Evolutionary conservation across 2,113 vertebrate genomes (phyloP), one percentile per base, ranked within the genome.

Genomic region (Melanerpes formicivorus): DNA sequence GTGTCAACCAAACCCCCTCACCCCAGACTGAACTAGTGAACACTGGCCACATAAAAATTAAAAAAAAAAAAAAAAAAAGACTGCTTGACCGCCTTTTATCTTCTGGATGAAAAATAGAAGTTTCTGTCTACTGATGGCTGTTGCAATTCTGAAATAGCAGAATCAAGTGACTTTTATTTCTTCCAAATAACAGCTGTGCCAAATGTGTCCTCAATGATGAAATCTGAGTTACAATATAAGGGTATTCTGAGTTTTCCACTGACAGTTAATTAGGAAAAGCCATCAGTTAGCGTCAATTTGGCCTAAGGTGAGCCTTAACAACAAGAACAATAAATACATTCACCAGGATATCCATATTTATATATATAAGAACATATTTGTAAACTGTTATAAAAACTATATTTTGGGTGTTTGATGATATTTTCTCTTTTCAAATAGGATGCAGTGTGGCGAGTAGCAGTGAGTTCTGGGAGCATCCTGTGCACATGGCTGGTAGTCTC

Each of bases 31-130:
- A 92, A 72, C 73, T 90, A 56, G 65, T 80, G 87, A 90, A 88
- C 74, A 37, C 44, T 83, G 78, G 56, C 37, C 77, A 64, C 64
- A 74, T 69, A 48, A 71, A 87, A 94, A 26, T 21, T 66, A 87
- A 94, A 55, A 23, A 23, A 50, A 52, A 52, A 23, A 52, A 46
- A 52, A 52, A 52, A 25, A 88, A 86, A 83, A 42, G 48, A 11
- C 29, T 91, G 19, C 29, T 85, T 92, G 72, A 89, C 94, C 93
- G 90, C 92, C 79, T 96, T 95, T 64, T 56, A 82, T 95, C 37
- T 82, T 60, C 87, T 84, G 84, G 60, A 78, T 85, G 54, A 85
- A 87, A 92, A 87, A 80, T 21, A 83, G 26, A 74, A 25, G 7
- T 37, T 94, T 92, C 72, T 87, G 48, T 91, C 58, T 74, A 54